Conservation (phyloP, 2,888 invertebrate species). For the Quadroppia sp. region DNA sequence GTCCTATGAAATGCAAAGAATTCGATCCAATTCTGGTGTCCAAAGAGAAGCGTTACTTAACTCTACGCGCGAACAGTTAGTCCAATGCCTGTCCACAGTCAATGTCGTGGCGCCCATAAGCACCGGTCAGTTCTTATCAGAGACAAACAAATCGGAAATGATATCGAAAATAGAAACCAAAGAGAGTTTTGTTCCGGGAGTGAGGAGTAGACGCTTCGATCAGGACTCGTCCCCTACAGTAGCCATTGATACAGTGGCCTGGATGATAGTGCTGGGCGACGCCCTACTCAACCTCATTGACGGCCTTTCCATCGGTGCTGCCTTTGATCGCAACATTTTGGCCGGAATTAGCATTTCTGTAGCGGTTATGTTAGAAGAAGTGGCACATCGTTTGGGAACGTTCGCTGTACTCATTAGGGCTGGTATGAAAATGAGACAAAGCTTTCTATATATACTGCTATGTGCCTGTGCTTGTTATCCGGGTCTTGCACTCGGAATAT, state of each 20-base stretch:
- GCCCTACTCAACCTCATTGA: slow-evolving; percentile 44
- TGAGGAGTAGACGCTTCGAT: slow-evolving; percentile 41
- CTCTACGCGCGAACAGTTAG: slow-evolving; percentile 40
- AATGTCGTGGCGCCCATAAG: slow-evolving; percentile 34
- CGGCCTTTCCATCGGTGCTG: slow-evolving; percentile 44
- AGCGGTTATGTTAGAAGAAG: slow-evolving; percentile 45
- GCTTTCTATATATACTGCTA: slow-evolving; percentile 42
- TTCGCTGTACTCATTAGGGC: slow-evolving; percentile 45
- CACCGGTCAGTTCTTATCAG: background rate
- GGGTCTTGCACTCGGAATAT: slow-evolving; percentile 43
- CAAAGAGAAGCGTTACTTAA: slow-evolving; percentile 19
- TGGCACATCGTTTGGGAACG: slow-evolving; percentile 44
- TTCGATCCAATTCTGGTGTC: background rate
- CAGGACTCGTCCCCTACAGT: slow-evolving; percentile 39
- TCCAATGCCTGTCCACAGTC: slow-evolving; percentile 38
- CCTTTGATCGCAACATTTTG: slow-evolving; percentile 44
- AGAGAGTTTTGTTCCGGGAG: slow-evolving; percentile 41
- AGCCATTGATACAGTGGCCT: slow-evolving; percentile 42
- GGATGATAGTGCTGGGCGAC: slow-evolving; percentile 45
- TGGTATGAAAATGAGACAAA: slow-evolving; percentile 44
- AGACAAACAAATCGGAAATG: background rate
- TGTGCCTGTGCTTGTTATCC: slow-evolving; percentile 45
- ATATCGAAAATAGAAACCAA: slow-evolving; percentile 19
- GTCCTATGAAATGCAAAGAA: slow-evolving; percentile 28
- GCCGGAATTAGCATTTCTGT: slow-evolving; percentile 45